Evolutionary conservation across 2,113 vertebrate species (phyloP).

Genomic region (Rhegmatorhina hoffmannsi): DNA sequence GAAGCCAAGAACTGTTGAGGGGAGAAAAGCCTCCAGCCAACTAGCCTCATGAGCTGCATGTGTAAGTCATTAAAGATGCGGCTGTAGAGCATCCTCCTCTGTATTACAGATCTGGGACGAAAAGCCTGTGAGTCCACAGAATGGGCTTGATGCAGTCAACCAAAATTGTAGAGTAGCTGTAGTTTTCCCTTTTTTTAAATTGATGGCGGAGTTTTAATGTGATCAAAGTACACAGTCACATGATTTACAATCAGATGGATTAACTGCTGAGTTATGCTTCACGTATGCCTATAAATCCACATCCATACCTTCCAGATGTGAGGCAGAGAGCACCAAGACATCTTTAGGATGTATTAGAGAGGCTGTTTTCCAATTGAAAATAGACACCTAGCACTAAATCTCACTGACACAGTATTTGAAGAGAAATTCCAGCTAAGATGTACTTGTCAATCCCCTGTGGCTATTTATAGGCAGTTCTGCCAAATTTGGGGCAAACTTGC

Average conservation of each 20-base stretch:
- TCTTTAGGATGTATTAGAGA: constrained; percentile 30
- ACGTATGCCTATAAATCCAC: constrained; percentile 48
- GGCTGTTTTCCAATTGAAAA: neutral
- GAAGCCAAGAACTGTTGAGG: neutral
- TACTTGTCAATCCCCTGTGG: neutral
- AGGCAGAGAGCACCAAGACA: constrained; percentile 4
- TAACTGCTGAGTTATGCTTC: neutral
- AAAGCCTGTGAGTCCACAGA: neutral
- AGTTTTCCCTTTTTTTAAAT: constrained; percentile 23
- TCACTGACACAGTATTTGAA: neutral
- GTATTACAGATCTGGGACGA: constrained; percentile 33
- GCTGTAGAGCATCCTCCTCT: constrained; percentile 27
- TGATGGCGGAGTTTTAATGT: constrained; percentile 61
- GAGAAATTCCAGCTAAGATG: constrained; percentile 33
- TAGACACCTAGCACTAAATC: constrained; percentile 2
- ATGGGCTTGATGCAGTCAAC: constrained; percentile 5
- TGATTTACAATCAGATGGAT: constrained; percentile 57
- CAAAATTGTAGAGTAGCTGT: constrained; percentile 52
- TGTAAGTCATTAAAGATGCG: constrained; percentile 59
- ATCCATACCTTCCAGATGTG: constrained; percentile 57
- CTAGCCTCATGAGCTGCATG: neutral
- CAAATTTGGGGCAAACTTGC: constrained; percentile 55
- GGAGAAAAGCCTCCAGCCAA: neutral
- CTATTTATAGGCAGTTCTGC: constrained; percentile 66
- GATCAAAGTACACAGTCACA: constrained; percentile 24